These are phyloP conservation scores for Wiebesia pumilae DNA, from an alignment of 1,140 invertebrate species.

Conservation along the genomic window DNA sequence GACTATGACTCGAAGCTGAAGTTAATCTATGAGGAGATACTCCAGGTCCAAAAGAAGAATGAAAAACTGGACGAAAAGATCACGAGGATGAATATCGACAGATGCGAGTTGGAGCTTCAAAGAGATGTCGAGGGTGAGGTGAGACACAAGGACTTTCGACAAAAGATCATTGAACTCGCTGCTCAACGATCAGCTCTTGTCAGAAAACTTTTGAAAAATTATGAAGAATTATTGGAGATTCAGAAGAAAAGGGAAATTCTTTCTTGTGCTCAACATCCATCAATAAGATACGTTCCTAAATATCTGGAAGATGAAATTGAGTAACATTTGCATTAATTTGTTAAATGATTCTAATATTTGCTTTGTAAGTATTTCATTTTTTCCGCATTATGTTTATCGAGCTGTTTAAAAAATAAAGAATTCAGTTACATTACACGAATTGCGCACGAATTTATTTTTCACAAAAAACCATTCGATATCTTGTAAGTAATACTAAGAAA, in stretches of 20 bases:
- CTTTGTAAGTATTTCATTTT: neutral
- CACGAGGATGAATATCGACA: slow-evolving; percentile 60
- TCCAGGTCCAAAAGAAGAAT: slow-evolving; percentile 59
- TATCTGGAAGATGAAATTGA: no score
- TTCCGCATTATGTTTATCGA: no score
- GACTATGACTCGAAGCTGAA: slow-evolving; percentile 55
- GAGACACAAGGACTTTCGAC: slow-evolving; percentile 54
- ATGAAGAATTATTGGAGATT: slow-evolving; percentile 71
- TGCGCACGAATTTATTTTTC: no score
- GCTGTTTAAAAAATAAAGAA: no score
- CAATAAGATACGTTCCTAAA: neutral
- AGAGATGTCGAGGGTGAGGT: slow-evolving; percentile 60
- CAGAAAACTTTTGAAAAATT: slow-evolving; percentile 78
- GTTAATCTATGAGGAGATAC: slow-evolving; percentile 58
- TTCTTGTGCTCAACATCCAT: neutral
- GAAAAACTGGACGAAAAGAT: slow-evolving; percentile 61
- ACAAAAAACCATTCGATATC: no score
- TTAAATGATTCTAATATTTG: neutral
- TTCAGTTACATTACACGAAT: no score
- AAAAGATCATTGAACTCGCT: slow-evolving; percentile 75
- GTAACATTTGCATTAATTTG: neutral
- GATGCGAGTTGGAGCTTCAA: slow-evolving; percentile 64
- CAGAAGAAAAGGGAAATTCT: slow-evolving; percentile 72
- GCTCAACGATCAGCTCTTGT: slow-evolving; percentile 76
- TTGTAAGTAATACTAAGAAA: no score